phyloP scores from a whole-genome alignment of 2,797 vertebrate species.

The Sphenodon punctatus region DNA sequence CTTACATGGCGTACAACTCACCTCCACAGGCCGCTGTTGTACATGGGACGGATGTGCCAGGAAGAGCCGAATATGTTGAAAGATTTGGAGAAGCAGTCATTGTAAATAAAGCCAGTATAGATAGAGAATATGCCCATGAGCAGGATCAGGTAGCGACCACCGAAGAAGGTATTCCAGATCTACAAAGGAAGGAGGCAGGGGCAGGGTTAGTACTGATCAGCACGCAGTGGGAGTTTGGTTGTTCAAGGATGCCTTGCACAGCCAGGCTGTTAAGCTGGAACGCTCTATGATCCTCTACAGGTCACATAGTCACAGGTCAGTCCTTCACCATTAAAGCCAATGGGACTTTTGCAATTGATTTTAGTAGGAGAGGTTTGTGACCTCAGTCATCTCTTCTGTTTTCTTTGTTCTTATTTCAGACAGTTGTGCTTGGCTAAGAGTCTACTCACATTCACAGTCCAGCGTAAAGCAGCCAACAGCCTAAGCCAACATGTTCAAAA shows the following conservation, averaged over 20 bases:
- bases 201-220: neutral
- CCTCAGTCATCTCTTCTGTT: neutral
- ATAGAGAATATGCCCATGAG: constrained; percentile 84
- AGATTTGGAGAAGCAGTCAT: constrained; percentile 83
- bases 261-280: no score
- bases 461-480: neutral
- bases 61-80: constrained; percentile 84
- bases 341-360: no score
- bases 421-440: neutral
- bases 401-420: no score
- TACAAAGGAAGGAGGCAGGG: constrained; percentile 36
- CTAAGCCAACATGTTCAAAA: no score
- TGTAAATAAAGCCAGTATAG: constrained; percentile 85
- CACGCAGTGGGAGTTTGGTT: neutral
- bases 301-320: no score
- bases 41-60: constrained; percentile 81
- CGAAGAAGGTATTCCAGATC: constrained; percentile 85
- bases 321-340: no score
- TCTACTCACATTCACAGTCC: neutral
- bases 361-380: no score
- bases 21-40: constrained; percentile 77
- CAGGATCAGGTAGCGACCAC: constrained; percentile 79
- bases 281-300: no score
- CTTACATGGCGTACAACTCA: constrained; percentile 62
- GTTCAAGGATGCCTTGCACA: neutral